Conservation (phyloP, 2,888 invertebrate genomes). For the Sisyra terminalis region DNA sequence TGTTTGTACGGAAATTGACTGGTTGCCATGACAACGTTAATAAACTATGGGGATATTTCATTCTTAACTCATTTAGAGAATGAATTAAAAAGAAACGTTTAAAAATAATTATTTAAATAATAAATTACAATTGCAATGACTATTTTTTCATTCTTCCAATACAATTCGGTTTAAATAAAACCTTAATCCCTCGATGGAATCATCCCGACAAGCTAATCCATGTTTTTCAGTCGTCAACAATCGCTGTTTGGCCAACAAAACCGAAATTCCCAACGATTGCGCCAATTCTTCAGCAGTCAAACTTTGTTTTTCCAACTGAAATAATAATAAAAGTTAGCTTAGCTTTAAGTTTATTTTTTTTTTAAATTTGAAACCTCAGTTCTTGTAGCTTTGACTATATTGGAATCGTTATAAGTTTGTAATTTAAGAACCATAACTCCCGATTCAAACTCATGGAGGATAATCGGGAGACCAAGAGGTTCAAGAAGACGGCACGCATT, state of each 20-base stretch:
- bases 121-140: neutral
- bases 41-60: no score
- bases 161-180: conserved; percentile 89
- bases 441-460: conserved; percentile 72
- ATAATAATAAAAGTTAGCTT: conserved; percentile 14
- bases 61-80: no score
- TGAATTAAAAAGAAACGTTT: no score
- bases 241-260: conserved; percentile 80
- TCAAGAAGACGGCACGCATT: conserved; percentile 68
- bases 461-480: conserved; percentile 49
- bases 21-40: no score
- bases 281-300: conserved; percentile 80
- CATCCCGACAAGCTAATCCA: conserved; percentile 84
- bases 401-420: conserved; percentile 53
- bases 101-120: no score
- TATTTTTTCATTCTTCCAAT: conserved; percentile 23
- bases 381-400: conserved; percentile 47
- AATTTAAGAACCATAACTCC: conserved; percentile 92
- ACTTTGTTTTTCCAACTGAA: conserved; percentile 47
- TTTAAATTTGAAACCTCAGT: conserved; percentile 32
- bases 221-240: conserved; percentile 71
- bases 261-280: conserved; percentile 63
- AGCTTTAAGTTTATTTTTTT: neutral
- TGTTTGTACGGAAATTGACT: no score
- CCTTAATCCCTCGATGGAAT: conserved; percentile 83